A percentile compares a stretch with the other conserved stretches of the same genome.
Evolutionary conservation across 1,140 invertebrate species (phyloP).

Genomic region (Anastatus disparis): DNA sequence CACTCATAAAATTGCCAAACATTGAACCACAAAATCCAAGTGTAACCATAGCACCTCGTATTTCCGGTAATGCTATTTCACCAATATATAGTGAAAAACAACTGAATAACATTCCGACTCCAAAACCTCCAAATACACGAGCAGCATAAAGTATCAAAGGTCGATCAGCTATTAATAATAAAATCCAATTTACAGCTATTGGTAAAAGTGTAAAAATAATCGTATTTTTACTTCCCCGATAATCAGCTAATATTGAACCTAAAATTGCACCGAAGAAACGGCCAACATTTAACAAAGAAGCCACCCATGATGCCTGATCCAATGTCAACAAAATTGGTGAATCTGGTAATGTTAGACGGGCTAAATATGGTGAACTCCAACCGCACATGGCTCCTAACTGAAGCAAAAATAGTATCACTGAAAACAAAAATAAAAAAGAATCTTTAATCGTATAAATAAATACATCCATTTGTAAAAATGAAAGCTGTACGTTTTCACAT

Average conservation of each 20-base stretch:
- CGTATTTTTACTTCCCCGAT: constrained; percentile 73
- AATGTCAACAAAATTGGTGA: constrained; percentile 67
- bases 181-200: constrained; percentile 72
- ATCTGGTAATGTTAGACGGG: constrained; percentile 61
- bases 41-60: constrained; percentile 69
- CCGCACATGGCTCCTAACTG: constrained; percentile 54
- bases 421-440: constrained; percentile 43
- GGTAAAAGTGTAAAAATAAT: constrained; percentile 71
- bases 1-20: constrained; percentile 76
- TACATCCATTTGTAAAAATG: background rate
- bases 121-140: constrained; percentile 71
- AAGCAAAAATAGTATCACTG: background rate
- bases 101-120: constrained; percentile 74
- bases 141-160: constrained; percentile 68
- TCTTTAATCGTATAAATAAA: background rate
- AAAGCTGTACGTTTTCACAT: too few relatives aligned
- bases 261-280: constrained; percentile 56
- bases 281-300: constrained; percentile 68
- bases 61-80: constrained; percentile 71
- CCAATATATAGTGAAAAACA: constrained; percentile 74
- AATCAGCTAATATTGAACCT: constrained; percentile 53
- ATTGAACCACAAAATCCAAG: constrained; percentile 38
- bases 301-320: constrained; percentile 75
- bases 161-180: constrained; percentile 54
- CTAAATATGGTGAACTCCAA: constrained; percentile 72